Evolutionary conservation across 2,888 invertebrate genomes (phyloP).

Genomic region (Dinocampus coccinellae): DNA sequence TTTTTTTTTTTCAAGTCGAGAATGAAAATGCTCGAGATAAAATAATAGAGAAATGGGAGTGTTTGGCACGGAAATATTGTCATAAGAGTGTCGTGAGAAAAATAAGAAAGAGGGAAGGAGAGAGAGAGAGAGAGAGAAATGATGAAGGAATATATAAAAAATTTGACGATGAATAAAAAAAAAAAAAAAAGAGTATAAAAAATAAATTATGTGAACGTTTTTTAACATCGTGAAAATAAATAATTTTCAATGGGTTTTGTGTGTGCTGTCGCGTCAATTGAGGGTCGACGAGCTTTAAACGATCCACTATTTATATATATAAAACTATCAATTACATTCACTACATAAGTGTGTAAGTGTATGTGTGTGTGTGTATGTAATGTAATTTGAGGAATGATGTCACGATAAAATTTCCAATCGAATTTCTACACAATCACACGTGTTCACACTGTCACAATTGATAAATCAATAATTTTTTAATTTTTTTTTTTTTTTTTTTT

Average conservation of each 20-base stretch:
- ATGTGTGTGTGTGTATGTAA: too few relatives aligned
- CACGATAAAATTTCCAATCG: too few relatives aligned
- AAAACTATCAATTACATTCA: too few relatives aligned
- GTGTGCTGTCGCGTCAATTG: conserved; percentile 29
- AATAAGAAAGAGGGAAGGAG: neutral
- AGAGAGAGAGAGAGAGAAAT: neutral
- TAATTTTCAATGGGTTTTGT: conserved; percentile 39
- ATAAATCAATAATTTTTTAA: too few relatives aligned
- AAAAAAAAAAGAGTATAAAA: too few relatives aligned
- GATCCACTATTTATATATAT: too few relatives aligned
- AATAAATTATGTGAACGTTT: neutral
- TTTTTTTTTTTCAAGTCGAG: neutral
- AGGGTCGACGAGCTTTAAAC: conserved; percentile 40
- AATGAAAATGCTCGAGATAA: neutral
- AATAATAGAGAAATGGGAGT: neutral
- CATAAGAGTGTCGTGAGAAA: conserved; percentile 8
- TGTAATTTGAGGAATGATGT: too few relatives aligned
- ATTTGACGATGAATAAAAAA: too few relatives aligned
- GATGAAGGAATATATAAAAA: neutral
- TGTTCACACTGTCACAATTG: too few relatives aligned
- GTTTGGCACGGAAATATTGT: neutral
- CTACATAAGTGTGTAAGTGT: too few relatives aligned
- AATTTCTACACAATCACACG: too few relatives aligned
- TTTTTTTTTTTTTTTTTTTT: too few relatives aligned
- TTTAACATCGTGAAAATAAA: conserved; percentile 37